Conservation (phyloP, 2,888 invertebrate species). For the Parascotia fuliginaria region DNA sequence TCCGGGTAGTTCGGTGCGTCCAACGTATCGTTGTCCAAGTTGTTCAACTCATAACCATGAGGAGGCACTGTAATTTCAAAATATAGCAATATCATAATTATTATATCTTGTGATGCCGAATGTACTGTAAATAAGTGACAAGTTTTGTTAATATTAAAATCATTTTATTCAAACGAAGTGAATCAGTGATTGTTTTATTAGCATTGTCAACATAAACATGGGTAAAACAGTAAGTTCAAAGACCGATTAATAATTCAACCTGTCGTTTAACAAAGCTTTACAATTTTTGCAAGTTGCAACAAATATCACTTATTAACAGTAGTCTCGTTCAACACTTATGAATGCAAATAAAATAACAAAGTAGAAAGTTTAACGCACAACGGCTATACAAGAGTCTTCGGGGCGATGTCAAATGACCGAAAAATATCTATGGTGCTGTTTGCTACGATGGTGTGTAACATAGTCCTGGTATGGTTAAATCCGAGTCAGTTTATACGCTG, state of each 20-base stretch:
- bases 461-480: constrained; percentile 42
- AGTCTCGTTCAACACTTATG: constrained; percentile 27
- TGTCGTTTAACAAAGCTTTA: too few relatives aligned
- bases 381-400: constrained; percentile 37
- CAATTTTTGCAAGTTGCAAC: not conserved
- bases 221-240: too few relatives aligned
- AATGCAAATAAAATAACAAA: constrained; percentile 41
- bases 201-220: too few relatives aligned
- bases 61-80: constrained; percentile 82
- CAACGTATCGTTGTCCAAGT: constrained; percentile 87
- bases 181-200: not conserved
- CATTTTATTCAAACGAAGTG: not conserved
- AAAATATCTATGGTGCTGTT: constrained; percentile 44
- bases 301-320: constrained; percentile 24
- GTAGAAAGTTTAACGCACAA: constrained; percentile 37
- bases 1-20: constrained; percentile 87
- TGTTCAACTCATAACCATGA: constrained; percentile 88
- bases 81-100: not conserved
- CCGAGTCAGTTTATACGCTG: constrained; percentile 50
- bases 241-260: too few relatives aligned
- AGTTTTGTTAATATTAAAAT: not conserved
- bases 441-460: constrained; percentile 45
- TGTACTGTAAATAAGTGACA: constrained; percentile 24
- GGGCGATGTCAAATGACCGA: constrained; percentile 39
- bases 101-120: not conserved